Evolutionary conservation across 2,113 vertebrate genomes (phyloP).

Genomic region (Urocitellus parryii): DNA sequence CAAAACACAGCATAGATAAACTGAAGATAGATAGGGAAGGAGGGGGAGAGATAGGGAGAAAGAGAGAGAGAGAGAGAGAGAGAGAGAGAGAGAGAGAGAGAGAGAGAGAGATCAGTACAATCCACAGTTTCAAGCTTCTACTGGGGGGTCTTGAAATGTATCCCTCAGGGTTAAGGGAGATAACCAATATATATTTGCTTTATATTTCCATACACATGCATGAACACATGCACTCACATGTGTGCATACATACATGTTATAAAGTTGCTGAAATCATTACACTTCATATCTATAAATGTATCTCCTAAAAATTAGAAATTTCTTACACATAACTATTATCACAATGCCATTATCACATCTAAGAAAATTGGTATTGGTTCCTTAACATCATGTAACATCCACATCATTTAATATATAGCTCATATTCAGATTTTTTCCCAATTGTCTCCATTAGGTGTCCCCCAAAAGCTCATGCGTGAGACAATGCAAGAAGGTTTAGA

Average conservation of each 20-base stretch:
- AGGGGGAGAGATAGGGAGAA: no score
- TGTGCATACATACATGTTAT: background rate
- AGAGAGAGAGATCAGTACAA: background rate
- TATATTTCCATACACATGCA: background rate
- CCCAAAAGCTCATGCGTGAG: no score
- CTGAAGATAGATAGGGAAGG: no score
- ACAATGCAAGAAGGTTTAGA: no score
- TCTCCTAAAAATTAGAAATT: conserved; percentile 32
- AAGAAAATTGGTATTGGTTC: conserved; percentile 5
- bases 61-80: no score
- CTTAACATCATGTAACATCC: background rate
- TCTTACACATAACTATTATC: background rate
- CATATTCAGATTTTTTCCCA: conserved; percentile 10
- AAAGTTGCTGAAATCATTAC: background rate
- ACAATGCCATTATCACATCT: conserved; percentile 28
- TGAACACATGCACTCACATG: background rate
- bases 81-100: no score
- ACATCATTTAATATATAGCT: background rate
- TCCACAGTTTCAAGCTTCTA: background rate
- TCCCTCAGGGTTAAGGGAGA: no score
- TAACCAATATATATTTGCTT: background rate
- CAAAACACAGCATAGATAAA: background rate
- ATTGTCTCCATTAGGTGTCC: background rate
- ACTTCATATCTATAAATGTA: background rate
- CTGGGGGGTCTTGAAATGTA: background rate